Evolutionary conservation across 1,140 invertebrate species (phyloP).

Genomic region (Heterodera schachtii): DNA sequence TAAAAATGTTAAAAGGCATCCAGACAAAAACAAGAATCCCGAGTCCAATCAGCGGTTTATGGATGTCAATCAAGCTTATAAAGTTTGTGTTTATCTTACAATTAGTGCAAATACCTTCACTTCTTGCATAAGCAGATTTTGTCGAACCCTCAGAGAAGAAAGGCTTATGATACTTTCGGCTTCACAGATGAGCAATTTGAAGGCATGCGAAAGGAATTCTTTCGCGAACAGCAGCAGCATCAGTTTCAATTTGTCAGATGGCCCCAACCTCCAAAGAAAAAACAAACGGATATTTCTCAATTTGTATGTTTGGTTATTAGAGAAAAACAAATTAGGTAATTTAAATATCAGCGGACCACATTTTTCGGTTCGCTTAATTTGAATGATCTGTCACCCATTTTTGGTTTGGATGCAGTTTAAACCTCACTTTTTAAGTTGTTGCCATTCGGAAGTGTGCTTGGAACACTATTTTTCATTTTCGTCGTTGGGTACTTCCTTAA

Average conservation of each 20-base stretch:
- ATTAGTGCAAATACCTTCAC: neutral
- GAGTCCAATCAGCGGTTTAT: constrained; percentile 58
- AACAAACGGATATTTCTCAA: constrained; percentile 13
- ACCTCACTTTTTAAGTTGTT: constrained; percentile 37
- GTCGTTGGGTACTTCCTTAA: constrained; percentile 55
- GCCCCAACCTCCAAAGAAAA: neutral
- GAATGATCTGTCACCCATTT: too few relatives aligned
- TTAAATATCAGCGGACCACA: neutral
- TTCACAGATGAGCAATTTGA: constrained; percentile 18
- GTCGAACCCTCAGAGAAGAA: constrained; percentile 9
- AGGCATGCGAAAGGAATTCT: neutral
- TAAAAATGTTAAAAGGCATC: constrained; percentile 52
- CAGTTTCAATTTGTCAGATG: constrained; percentile 27
- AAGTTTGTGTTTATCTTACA: constrained; percentile 31
- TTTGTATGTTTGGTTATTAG: neutral
- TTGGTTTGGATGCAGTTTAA: neutral
- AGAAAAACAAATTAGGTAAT: constrained; percentile 5
- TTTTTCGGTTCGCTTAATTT: too few relatives aligned
- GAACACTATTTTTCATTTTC: constrained; percentile 60
- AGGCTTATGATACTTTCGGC: constrained; percentile 20
- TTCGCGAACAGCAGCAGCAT: constrained; percentile 5
- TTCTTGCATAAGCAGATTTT: neutral
- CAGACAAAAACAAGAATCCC: constrained; percentile 58
- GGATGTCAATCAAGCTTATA: constrained; percentile 59
- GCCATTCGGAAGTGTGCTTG: constrained; percentile 60